phyloP scores from a whole-genome alignment of 1,140 invertebrate genomes.

The Aphis craccivora region DNA sequence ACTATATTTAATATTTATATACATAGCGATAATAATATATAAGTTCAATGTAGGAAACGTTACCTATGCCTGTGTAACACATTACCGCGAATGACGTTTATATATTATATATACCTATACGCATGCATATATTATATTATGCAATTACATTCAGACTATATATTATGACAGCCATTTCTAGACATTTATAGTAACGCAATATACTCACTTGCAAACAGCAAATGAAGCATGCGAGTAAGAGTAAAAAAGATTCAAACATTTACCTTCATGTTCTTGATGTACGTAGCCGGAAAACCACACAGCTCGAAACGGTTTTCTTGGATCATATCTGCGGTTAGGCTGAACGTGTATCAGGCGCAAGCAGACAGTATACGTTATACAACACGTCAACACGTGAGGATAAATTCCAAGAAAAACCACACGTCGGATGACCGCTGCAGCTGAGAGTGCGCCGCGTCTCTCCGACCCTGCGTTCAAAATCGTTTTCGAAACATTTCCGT shows the following conservation, averaged over 20 bases:
- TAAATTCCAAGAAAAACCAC: not conserved
- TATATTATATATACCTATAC: not conserved
- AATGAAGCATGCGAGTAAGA: not conserved
- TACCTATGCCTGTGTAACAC: no score
- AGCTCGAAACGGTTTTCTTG: slow-evolving; percentile 53
- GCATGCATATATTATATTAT: not conserved
- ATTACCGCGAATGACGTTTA: no score
- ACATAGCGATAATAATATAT: not conserved
- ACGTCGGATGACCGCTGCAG: not conserved
- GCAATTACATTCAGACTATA: not conserved
- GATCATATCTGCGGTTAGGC: not conserved
- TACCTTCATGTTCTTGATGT: slow-evolving; percentile 53
- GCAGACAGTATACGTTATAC: not conserved
- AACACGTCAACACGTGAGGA: no score
- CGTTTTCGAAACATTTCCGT: slow-evolving; percentile 14
- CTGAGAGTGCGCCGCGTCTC: not conserved
- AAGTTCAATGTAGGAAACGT: no score
- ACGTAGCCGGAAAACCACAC: slow-evolving; percentile 32
- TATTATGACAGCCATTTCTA: not conserved
- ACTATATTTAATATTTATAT: not conserved
- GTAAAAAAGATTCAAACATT: not conserved
- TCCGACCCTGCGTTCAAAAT: slow-evolving; percentile 23
- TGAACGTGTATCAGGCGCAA: not conserved
- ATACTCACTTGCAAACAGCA: not conserved
- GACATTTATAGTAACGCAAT: not conserved